Percentiles rank a stretch among this genome's conserved stretches.
phyloP scores from a whole-genome alignment of 2,888 invertebrate genomes.

The Pseudoips prasinana region DNA sequence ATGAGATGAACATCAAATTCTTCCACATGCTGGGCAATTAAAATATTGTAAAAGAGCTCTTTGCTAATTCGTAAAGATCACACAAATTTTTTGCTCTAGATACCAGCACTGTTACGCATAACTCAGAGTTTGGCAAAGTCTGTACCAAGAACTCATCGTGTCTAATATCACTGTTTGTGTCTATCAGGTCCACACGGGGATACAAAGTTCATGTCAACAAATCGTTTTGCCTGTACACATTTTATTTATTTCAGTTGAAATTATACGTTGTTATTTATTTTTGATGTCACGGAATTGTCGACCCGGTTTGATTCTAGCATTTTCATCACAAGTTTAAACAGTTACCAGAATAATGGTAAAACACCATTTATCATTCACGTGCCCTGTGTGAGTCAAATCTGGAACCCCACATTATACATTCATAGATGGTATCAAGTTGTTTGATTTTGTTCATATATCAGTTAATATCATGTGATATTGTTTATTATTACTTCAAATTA shows the following conservation, averaged over 20 bases:
- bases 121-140: no score
- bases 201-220: conserved; percentile 10
- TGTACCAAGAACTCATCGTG: conserved; percentile 6
- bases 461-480: conserved; percentile 32
- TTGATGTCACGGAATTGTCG: conserved; percentile 7
- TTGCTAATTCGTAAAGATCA: no score
- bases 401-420: conserved; percentile 20
- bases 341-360: background rate
- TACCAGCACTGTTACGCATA: no score
- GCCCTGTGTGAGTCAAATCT: conserved; percentile 16
- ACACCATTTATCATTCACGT: conserved; percentile 14
- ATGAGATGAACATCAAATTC: no score
- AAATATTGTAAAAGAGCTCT: no score
- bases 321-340: conserved; percentile 14
- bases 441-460: conserved; percentile 32
- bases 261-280: conserved; percentile 16
- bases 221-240: conserved; percentile 19
- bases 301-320: conserved; percentile 20
- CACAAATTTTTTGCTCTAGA: no score
- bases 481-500: conserved; percentile 19
- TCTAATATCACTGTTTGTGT: no score
- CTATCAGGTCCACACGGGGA: conserved; percentile 3
- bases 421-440: conserved; percentile 3
- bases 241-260: conserved; percentile 5
- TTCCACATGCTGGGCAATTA: no score